Base-by-base conservation (phyloP, 2,797 vertebrate genomes). In the Decapterus maruadsi region DNA sequence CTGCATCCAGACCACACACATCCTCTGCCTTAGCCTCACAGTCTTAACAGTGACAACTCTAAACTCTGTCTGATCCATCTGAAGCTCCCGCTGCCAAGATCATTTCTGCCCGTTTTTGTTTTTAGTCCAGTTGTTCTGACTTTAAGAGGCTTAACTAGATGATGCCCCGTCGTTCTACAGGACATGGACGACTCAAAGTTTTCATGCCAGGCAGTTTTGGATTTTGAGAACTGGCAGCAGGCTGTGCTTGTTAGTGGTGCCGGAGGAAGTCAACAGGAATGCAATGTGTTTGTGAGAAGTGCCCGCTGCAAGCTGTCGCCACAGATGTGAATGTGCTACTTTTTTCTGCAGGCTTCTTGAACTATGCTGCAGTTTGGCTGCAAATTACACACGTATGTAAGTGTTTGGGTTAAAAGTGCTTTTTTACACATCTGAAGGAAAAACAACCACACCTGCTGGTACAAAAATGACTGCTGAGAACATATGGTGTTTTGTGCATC, bases 11-110 rank as follows among this genome's bases (percentile, higher is more conserved):
- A 29, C 14, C 12, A 26, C 2, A n/a, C 11, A 5, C 6, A 29
- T 34, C 20, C 62, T 0, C 8, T 0, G 4, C 34, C 0, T 34
- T 34, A 5, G 6, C 45, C 53, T 14, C 5, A 10, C 11, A 48
- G 14, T 50, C n/a, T n/a, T n/a, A n/a, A n/a, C n/a, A n/a, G n/a
- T n/a, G n/a, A n/a, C n/a, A n/a, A n/a, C n/a, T n/a, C 26, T 29
- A 59, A 77, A 77, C 82, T 77, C 55, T 51, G 58, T n/a, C 2
- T n/a, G 77, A 80, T 36, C 73, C 29, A 36, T 16, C 48, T 31
- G 36, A 31, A 13, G 66, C 57, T 29, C 3, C 29, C 0, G 55
- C 64, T 53, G 55, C 64, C 42, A 51, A 34, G 26, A 38, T 8
- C 12, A 8, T 8, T 48, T 48, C 57, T 38, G 26, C 55, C 22